These are phyloP conservation scores for Pseudomyrmex pallidus DNA, from an alignment of 1,140 invertebrate species.

Conservation along the genomic window DNA sequence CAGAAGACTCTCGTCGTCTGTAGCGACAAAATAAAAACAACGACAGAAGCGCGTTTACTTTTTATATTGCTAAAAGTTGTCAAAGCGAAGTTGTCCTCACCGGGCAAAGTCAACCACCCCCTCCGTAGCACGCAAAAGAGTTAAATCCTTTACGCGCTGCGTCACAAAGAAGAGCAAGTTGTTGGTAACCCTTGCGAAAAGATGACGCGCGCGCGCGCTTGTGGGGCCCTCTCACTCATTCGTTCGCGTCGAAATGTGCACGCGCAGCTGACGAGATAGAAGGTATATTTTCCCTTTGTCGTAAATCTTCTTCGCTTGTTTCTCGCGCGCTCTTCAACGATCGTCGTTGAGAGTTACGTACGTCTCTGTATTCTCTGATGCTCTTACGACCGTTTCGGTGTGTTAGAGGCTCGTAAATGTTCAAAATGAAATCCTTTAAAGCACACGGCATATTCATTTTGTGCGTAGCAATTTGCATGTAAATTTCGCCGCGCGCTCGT, in stretches of 20 bases:
- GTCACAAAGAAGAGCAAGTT: conserved; percentile 77
- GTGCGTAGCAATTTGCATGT: conserved; percentile 66
- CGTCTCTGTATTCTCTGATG: conserved; percentile 34
- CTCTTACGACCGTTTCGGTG: conserved; percentile 46
- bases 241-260: conserved; percentile 63
- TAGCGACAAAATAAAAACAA: background rate
- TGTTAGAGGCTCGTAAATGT: conserved; percentile 71
- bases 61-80: conserved; percentile 41
- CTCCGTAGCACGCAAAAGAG: conserved; percentile 54
- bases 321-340: conserved; percentile 73
- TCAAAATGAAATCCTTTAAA: conserved; percentile 73
- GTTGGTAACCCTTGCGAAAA: conserved; percentile 65
- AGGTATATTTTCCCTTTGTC: conserved; percentile 70
- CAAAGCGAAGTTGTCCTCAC: conserved; percentile 61
- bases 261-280: conserved; percentile 44
- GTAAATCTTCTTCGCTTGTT: conserved; percentile 75
- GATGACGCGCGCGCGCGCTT: conserved; percentile 32
- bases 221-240: conserved; percentile 55
- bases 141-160: conserved; percentile 76
- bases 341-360: conserved; percentile 71
- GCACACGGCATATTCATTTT: conserved; percentile 65
- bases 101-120: conserved; percentile 21
- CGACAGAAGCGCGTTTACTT: background rate
- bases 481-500: conserved; percentile 51
- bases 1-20: background rate